Evolutionary conservation across 2,888 invertebrate species (phyloP).

Genomic region (Parascotia fuliginaria): DNA sequence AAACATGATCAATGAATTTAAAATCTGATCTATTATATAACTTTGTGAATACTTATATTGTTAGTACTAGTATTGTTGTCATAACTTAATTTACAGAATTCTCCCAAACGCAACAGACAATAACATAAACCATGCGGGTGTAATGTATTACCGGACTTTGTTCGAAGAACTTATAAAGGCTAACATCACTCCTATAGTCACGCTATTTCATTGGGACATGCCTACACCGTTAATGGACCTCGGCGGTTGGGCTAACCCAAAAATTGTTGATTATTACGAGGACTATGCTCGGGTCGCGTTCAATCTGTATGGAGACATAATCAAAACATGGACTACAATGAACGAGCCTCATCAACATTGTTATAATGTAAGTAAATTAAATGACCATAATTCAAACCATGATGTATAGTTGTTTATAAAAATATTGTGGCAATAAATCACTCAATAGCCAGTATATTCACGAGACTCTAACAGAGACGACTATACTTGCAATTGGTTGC

Average conservation of each 20-base stretch:
- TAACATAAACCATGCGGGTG: slow-evolving; percentile 88
- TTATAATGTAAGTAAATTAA: slow-evolving; percentile 69
- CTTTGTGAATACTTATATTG: no score
- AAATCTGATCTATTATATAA: no score
- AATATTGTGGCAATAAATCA: no score
- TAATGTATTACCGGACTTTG: slow-evolving; percentile 90
- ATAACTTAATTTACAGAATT: slow-evolving; percentile 73
- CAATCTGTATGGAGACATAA: slow-evolving; percentile 86
- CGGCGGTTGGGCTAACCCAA: slow-evolving; percentile 82
- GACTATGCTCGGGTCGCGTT: slow-evolving; percentile 85
- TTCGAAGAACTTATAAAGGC: slow-evolving; percentile 88
- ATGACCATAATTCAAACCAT: no score
- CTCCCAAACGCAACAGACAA: slow-evolving; percentile 89
- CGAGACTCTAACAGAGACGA: no score
- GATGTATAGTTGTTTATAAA: no score
- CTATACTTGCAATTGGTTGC: no score
- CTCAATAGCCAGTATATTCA: no score
- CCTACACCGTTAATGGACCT: slow-evolving; percentile 81
- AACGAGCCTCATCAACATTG: slow-evolving; percentile 89
- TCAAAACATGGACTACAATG: slow-evolving; percentile 90
- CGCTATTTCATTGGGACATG: slow-evolving; percentile 88
- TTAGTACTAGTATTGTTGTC: not conserved
- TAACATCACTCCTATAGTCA: slow-evolving; percentile 89
- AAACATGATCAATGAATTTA: no score
- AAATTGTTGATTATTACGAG: slow-evolving; percentile 81